Conservation (phyloP, 2,113 vertebrate genomes). For the Martes martes region DNA sequence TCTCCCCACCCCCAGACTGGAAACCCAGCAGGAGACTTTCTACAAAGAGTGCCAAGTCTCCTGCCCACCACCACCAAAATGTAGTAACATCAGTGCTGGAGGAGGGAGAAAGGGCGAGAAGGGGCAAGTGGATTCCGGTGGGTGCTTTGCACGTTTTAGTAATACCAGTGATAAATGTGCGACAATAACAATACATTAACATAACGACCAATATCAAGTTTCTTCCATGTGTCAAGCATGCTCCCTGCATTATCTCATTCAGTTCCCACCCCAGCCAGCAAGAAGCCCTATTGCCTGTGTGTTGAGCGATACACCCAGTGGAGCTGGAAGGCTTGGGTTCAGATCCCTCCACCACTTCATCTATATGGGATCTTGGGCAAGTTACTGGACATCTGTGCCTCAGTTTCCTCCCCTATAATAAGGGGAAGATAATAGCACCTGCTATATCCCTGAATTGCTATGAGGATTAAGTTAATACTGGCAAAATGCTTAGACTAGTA, state of each 20-base stretch:
- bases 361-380: background rate
- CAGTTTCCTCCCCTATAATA: background rate
- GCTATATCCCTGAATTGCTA: background rate
- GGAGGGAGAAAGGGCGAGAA: background rate
- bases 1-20: background rate
- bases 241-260: background rate
- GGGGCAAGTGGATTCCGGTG: background rate
- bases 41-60: background rate
- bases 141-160: background rate
- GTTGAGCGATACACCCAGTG: background rate
- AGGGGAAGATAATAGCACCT: background rate
- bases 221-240: background rate
- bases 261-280: background rate
- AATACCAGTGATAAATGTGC: background rate
- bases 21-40: background rate
- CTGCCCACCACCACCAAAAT: background rate
- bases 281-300: background rate
- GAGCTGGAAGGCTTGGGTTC: background rate
- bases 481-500: background rate
- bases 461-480: background rate
- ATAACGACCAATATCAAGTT: background rate
- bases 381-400: background rate
- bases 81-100: background rate
- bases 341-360: background rate
- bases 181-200: background rate